Base-by-base conservation (phyloP, 2,888 invertebrate genomes). In the Zeuzera pyrina region DNA sequence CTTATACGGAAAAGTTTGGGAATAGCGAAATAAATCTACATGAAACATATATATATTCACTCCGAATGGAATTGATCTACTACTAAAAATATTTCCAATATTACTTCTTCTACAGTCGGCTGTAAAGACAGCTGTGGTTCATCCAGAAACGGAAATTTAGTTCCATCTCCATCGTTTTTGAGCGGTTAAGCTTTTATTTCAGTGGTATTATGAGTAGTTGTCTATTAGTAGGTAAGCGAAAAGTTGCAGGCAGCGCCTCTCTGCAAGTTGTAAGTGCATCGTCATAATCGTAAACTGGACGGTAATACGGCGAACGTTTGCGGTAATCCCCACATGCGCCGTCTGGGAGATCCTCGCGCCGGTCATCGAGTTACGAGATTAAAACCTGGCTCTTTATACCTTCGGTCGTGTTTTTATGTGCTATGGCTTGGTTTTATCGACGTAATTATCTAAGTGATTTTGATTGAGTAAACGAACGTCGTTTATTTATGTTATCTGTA, bases 221-320 rank as follows among this genome's bases (percentile, higher is more conserved):
- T 5, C 5, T 19, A 5, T 19, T 19, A 61, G 45, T 56, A 49
- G 46, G 52, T 47, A 42, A 46, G 52, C 43, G 39, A 39, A 52
- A 55, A 49, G n/a, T n/a, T n/a, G n/a, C n/a, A 47, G 52, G 47
- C 45, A 38, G 35, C 39, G 39, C 43, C 37, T 42, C 46, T 37
- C 43, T 49, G 56, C 49, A 52, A 55, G 52, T 56, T 52, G 58
- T 60, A 57, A 65, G 57, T 60, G 62, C 56, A 56, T 48, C 44
- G 58, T 55, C 56, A 66, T 69, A 66, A 68, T 32, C 64, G 54
- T 70, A 68, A 69, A 69, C 53, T 61, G 61, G 52, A 39, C 49
- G 59, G 55, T 58, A 56, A 55, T 54, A 48, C 43, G 45, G 37
- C 44, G 46, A 45, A 45, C 44, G 50, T 50, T 45, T 44, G 39